Percentiles rank a stretch among this genome's conserved stretches.
phyloP scores from a whole-genome alignment of 2,888 invertebrate species.

The Acanthosepion lycidas region DNA sequence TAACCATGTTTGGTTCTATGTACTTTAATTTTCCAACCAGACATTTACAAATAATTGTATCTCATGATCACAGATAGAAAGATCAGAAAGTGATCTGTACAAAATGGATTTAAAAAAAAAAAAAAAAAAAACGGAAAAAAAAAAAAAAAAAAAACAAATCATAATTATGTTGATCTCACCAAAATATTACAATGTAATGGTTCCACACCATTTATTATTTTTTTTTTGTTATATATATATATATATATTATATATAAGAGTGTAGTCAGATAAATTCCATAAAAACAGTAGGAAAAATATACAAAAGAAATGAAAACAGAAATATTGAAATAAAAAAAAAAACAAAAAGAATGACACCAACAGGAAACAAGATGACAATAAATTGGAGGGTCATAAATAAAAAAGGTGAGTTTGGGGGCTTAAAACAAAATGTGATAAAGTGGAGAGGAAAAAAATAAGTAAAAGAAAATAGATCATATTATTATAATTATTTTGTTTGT shows the following conservation, averaged over 20 bases:
- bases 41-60: slow-evolving; percentile 8
- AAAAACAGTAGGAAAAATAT: background rate
- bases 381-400: no score
- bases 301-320: background rate
- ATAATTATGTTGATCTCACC: background rate
- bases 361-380: background rate
- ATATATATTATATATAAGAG: background rate
- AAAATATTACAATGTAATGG: background rate
- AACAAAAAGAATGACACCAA: background rate
- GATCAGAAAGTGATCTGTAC: background rate
- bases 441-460: no score
- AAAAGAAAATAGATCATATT: no score
- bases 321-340: background rate
- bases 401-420: no score
- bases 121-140: background rate
- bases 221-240: background rate
- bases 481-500: no score
- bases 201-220: background rate
- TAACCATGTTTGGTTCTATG: background rate
- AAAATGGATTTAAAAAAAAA: background rate
- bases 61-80: slow-evolving; percentile 6
- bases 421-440: no score
- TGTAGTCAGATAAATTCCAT: background rate
- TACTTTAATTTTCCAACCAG: background rate
- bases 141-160: background rate